A percentile compares a stretch with the other conserved stretches of the same genome.
Conservation (phyloP, 2,888 invertebrate species). For the Hirtodrosophila duncani region DNA sequence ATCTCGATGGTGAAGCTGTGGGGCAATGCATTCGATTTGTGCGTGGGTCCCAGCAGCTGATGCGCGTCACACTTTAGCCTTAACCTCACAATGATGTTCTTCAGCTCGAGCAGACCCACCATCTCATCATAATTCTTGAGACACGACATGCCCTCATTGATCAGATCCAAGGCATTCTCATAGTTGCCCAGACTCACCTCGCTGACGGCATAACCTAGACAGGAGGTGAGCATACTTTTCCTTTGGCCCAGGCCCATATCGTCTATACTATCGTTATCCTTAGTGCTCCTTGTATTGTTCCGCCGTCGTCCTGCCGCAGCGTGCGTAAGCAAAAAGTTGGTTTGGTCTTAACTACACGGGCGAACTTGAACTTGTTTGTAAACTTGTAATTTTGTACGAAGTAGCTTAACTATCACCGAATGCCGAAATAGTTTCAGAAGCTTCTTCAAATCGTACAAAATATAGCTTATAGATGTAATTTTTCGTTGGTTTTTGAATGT, state of each 20-base stretch:
- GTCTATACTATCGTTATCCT: constrained; percentile 2
- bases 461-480: too few relatives aligned
- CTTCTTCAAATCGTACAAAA: too few relatives aligned
- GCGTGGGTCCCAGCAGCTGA: constrained; percentile 38
- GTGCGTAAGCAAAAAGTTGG: constrained; percentile 59
- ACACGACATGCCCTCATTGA: constrained; percentile 26
- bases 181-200: constrained; percentile 49
- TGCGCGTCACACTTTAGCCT: constrained; percentile 29
- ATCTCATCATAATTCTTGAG: constrained; percentile 12
- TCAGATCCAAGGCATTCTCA: constrained; percentile 34
- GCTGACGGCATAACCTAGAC: constrained; percentile 24
- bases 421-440: too few relatives aligned
- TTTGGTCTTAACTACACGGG: too few relatives aligned
- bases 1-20: constrained; percentile 87
- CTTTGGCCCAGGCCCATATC: not conserved
- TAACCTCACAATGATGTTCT: constrained; percentile 47
- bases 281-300: not conserved
- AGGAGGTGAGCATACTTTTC: not conserved
- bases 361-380: constrained; percentile 26
- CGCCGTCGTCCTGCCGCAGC: constrained; percentile 37
- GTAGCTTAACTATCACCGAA: too few relatives aligned
- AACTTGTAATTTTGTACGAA: constrained; percentile 27
- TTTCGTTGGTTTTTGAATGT: too few relatives aligned
- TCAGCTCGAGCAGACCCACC: constrained; percentile 45
- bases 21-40: constrained; percentile 39